These are phyloP conservation scores for Tachysurus vachellii DNA, from an alignment of 2,113 vertebrate genomes.

Conservation along the genomic window DNA sequence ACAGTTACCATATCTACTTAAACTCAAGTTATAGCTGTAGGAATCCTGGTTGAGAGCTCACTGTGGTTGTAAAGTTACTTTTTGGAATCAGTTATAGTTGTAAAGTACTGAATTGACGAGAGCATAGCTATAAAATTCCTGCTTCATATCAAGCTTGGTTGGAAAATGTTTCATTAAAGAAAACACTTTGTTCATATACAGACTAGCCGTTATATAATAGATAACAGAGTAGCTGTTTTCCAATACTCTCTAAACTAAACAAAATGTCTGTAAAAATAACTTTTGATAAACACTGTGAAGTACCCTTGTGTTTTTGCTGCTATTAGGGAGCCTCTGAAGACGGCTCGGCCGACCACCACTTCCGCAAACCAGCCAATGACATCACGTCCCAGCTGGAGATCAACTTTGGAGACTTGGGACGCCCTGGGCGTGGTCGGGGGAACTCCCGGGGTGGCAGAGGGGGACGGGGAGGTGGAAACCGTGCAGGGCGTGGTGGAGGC, in stretches of 20 bases:
- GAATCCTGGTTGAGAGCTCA: neutral
- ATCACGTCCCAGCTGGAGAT: constrained; percentile 99
- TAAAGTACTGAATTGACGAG: too few species aligned
- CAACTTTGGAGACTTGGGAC: constrained; percentile 96
- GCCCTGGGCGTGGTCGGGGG: constrained; percentile 91
- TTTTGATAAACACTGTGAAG: neutral
- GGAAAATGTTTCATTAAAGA: neutral
- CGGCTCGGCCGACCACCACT: constrained; percentile 90
- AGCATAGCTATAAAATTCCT: neutral
- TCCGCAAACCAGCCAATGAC: constrained; percentile 98
- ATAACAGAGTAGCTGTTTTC: neutral
- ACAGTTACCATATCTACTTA: neutral
- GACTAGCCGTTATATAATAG: too few species aligned
- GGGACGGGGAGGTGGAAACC: constrained; percentile 72
- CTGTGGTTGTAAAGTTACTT: neutral
- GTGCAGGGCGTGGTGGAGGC: constrained; percentile 74
- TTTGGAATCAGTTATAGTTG: too few species aligned
- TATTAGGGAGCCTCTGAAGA: constrained; percentile 77
- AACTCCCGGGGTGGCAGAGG: constrained; percentile 90
- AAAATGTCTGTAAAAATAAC: neutral
- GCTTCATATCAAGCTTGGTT: neutral
- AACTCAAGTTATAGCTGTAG: neutral
- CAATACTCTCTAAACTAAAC: neutral
- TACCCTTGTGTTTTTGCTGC: neutral
- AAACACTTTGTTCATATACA: neutral